These are phyloP conservation scores for Sesamia inferens DNA, from an alignment of 2,888 invertebrate genomes.

Conservation along the genomic window DNA sequence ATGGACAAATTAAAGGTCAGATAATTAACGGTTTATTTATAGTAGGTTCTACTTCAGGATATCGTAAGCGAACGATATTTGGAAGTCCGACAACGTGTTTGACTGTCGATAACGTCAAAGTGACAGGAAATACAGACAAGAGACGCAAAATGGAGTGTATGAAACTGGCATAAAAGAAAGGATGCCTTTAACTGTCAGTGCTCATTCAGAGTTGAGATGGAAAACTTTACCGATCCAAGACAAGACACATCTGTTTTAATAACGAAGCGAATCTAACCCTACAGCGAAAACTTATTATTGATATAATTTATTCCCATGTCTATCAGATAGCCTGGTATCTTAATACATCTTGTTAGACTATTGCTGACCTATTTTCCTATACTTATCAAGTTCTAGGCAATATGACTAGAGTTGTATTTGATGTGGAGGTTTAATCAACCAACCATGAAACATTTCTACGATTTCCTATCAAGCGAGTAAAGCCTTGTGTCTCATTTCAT, in stretches of 20 bases:
- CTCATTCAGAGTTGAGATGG: neutral
- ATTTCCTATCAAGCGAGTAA: slow-evolving; percentile 7
- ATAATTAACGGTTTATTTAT: neutral
- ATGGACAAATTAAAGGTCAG: neutral
- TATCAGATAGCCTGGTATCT: no score
- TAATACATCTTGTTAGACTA: neutral
- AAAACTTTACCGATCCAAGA: neutral
- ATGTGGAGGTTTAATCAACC: neutral
- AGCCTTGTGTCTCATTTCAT: slow-evolving; percentile 16
- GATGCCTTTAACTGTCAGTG: no score
- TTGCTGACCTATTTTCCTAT: neutral
- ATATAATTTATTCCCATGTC: slow-evolving; percentile 30
- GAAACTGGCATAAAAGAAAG: neutral
- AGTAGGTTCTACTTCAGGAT: neutral
- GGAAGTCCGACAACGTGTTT: neutral
- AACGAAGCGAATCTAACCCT: slow-evolving; percentile 1
- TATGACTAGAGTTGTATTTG: neutral
- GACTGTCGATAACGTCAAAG: slow-evolving; percentile 13
- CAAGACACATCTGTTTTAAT: neutral
- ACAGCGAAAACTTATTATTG: slow-evolving; percentile 3
- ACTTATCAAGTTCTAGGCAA: neutral
- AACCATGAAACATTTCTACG: slow-evolving; percentile 21
- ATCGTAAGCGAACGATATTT: neutral
- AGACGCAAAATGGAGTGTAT: neutral
- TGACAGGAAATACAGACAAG: slow-evolving; percentile 11